Percentiles rank a stretch among this genome's conserved stretches.
These are phyloP conservation scores for Parus major DNA, from an alignment of 2,113 vertebrate species.

Conservation along the genomic window DNA sequence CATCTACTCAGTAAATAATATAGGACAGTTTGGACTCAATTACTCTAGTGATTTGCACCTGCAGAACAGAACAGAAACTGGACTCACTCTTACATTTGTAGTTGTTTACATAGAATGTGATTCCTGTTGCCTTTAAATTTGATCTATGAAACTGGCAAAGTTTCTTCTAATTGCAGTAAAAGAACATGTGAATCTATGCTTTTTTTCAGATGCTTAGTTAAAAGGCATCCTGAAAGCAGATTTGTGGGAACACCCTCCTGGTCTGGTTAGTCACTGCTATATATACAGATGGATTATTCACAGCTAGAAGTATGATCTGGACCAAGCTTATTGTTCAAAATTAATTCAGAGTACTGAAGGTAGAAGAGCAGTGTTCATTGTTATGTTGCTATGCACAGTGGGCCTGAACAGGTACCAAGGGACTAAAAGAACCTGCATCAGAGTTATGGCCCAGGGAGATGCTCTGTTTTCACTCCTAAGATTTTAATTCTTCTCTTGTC, in stretches of 20 bases:
- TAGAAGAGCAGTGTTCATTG: background rate
- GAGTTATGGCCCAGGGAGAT: background rate
- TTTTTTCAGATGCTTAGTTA: background rate
- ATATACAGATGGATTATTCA: background rate
- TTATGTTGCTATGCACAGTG: background rate
- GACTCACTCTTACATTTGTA: background rate
- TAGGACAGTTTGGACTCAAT: background rate
- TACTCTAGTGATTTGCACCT: background rate
- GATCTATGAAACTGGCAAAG: background rate
- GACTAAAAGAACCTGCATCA: background rate
- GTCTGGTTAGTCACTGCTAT: background rate
- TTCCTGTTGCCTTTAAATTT: background rate
- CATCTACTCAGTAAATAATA: background rate
- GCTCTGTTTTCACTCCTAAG: background rate
- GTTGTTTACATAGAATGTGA: background rate
- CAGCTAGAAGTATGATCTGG: background rate
- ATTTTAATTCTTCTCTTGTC: background rate
- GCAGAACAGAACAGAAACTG: background rate
- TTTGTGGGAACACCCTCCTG: background rate
- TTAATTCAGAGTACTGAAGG: background rate
- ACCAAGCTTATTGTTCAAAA: background rate
- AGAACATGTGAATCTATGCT: background rate
- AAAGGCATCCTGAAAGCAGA: background rate
- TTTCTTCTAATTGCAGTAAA: background rate
- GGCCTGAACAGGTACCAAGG: background rate